Conservation (phyloP, 2,113 vertebrate genomes). For the Struthio camelus region DNA sequence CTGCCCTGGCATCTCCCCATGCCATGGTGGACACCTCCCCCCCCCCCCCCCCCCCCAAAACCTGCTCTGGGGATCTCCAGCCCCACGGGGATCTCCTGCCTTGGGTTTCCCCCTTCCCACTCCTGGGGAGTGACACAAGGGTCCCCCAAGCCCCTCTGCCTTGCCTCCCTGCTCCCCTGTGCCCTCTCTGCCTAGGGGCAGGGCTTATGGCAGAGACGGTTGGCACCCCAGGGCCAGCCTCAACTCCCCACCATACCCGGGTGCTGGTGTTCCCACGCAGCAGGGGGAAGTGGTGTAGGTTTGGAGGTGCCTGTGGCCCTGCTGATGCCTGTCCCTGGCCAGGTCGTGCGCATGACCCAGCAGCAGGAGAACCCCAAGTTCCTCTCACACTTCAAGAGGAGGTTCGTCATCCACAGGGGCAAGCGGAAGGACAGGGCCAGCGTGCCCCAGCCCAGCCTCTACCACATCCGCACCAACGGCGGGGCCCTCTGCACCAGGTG, state of each 20-base stretch:
- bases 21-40: too few relatives aligned
- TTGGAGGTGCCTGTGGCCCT: background rate
- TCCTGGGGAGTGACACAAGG: background rate
- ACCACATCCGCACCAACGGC: conserved; percentile 96
- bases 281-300: background rate
- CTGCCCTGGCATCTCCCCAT: too few relatives aligned
- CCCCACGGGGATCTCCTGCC: background rate
- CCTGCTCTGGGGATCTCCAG: background rate
- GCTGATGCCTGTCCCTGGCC: background rate
- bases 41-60: background rate
- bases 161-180: background rate
- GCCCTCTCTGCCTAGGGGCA: background rate
- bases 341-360: conserved; percentile 99
- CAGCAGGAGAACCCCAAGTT: conserved; percentile 99
- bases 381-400: conserved; percentile 97
- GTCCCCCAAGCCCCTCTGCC: background rate
- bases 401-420: conserved; percentile 96
- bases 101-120: rapidly evolving
- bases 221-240: too few relatives aligned
- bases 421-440: conserved; percentile 86
- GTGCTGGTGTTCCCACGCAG: background rate
- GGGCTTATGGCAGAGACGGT: background rate
- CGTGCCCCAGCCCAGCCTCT: conserved; percentile 89
- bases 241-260: background rate
- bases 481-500: conserved; percentile 96